Conservation (phyloP, 2,113 vertebrate genomes). For the Mirounga angustirostris region DNA sequence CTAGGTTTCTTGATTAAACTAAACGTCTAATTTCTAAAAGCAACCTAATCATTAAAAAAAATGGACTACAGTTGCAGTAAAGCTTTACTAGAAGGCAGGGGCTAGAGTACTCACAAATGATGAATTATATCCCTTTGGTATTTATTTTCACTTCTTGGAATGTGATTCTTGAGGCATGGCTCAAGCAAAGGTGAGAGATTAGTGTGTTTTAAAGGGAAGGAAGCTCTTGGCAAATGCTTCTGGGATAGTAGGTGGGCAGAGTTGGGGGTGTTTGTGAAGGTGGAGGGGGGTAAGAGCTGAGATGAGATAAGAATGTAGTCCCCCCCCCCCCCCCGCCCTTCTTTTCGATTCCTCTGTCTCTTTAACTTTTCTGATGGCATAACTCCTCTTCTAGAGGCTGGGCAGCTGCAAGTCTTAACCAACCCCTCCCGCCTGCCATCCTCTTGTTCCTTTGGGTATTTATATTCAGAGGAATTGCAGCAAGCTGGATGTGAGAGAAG, state of each 20-base stretch:
- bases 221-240: neutral
- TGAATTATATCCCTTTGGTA: neutral
- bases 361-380: neutral
- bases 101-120: neutral
- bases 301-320: neutral
- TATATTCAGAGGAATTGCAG: neutral
- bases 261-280: neutral
- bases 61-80: neutral
- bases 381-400: neutral
- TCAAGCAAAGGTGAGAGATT: neutral
- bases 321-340: too few species aligned
- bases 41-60: constrained; percentile 43
- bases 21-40: constrained; percentile 67
- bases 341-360: neutral
- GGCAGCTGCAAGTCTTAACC: neutral
- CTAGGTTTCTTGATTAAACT: constrained; percentile 49
- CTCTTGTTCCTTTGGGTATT: neutral
- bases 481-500: neutral
- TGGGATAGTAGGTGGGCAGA: neutral
- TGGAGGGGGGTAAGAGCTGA: neutral
- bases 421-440: neutral
- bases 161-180: neutral
- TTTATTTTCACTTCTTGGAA: constrained; percentile 46
- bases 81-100: neutral
- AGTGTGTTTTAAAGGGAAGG: constrained; percentile 2